Evolutionary conservation across 2,797 vertebrate genomes (phyloP), one percentile per base, ranked within the genome.

Genomic region (Calcarius lapponicus): DNA sequence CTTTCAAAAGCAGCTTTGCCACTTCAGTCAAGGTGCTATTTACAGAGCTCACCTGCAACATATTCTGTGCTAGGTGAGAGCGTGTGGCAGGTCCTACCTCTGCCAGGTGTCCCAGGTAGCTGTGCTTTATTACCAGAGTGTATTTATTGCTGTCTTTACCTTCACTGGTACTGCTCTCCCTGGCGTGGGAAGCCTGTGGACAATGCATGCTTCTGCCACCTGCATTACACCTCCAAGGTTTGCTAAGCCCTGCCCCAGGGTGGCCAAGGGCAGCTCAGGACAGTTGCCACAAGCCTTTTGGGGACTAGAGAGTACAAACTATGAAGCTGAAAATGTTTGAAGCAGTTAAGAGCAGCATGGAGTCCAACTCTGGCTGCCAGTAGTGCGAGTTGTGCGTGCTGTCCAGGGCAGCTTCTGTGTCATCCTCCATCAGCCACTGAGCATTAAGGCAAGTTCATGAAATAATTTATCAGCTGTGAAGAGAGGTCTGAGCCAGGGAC

Each of bases 131-230:
- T 61, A 91, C 43, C 85, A 48, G 69, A 71, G 85, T 61, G 14
- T 79, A 58, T 93, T 96, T 96, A 97, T 97, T 94, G 95, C 96
- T 96, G 80, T 93, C 95, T 87, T 67, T 40, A 66, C 79, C 62
- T 62, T 43, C 54, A 29, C 64, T 71, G 76, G 64, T 20, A 75
- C 92, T 90, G 85, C 72, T 66, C 80, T 78, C 57, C 47, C 75
- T 47, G 28, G 45, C 13, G 5, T 2, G 13, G 65, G 48, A 64
- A 82, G 74, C 18, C 86, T 80, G 45, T 69, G 79, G 61, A 64
- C 84, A 80, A 61, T 0, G 0, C 8, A 5, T 9, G 36, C 2
- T 24, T 72, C 32, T 71, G 66, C 53, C 74, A 74, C 13, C 74
- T 82, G 24, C 7, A 2, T 64, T 40, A 66, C 40, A 72, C 71